Evolutionary conservation across 2,888 invertebrate genomes (phyloP).

Genomic region (Chrysotoxum bicinctum): DNA sequence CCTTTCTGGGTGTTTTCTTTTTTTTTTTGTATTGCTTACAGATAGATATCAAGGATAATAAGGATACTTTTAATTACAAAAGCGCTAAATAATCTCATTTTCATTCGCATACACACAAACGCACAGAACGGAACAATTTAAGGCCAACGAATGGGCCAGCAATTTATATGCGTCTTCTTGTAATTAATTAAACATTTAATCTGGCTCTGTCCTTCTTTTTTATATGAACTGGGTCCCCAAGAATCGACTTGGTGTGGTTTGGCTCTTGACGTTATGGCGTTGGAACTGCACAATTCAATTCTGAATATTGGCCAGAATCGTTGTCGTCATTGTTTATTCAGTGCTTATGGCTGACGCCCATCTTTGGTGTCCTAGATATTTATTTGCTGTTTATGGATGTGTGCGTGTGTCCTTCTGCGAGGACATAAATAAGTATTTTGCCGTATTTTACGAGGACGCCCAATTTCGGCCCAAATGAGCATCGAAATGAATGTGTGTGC

Average conservation of each 20-base stretch:
- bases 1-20: background rate
- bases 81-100: constrained; percentile 69
- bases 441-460: constrained; percentile 65
- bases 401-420: constrained; percentile 3
- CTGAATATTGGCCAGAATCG: constrained; percentile 46
- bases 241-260: background rate
- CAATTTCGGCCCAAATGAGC: constrained; percentile 61
- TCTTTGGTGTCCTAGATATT: constrained; percentile 58
- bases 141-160: constrained; percentile 20
- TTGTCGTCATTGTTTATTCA: constrained; percentile 53
- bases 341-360: constrained; percentile 55
- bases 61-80: constrained; percentile 73
- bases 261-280: background rate
- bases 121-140: background rate
- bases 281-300: constrained; percentile 46
- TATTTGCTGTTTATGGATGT: constrained; percentile 11
- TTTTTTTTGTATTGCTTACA: constrained; percentile 52
- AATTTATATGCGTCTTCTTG: constrained; percentile 65
- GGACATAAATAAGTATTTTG: constrained; percentile 65
- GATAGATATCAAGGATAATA: constrained; percentile 71
- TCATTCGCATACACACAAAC: constrained; percentile 8
- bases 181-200: constrained; percentile 73
- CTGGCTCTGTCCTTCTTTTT: constrained; percentile 40
- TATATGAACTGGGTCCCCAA: background rate
- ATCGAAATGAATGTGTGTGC: constrained; percentile 27